phyloP scores from a whole-genome alignment of 2,113 vertebrate species.

The Saccopteryx leptura region DNA sequence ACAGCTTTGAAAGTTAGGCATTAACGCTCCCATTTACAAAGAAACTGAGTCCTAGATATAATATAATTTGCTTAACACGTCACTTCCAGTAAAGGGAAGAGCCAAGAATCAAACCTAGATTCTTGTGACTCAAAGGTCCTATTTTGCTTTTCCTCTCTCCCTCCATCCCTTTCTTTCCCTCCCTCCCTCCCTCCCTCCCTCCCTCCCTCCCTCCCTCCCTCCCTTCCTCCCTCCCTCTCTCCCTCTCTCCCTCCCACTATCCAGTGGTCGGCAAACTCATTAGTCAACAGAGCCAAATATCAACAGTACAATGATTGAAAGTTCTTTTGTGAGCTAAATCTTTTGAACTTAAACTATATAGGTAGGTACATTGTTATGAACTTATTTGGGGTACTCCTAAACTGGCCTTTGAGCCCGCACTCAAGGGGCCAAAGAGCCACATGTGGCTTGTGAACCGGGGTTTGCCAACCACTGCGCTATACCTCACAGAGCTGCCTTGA shows the following conservation, averaged over 20 bases:
- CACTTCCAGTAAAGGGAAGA: not conserved
- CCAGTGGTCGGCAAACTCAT: no score
- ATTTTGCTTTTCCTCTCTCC: not conserved
- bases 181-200: not conserved
- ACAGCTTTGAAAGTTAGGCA: not conserved
- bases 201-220: not conserved
- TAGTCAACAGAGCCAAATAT: no score
- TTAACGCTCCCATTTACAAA: not conserved
- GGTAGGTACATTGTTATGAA: no score
- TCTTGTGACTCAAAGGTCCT: not conserved
- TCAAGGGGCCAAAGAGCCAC: no score
- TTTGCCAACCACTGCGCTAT: no score
- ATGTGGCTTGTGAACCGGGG: no score
- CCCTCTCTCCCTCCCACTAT: no score
- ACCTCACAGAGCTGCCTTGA: not conserved
- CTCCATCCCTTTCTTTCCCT: not conserved
- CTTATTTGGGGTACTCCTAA: no score
- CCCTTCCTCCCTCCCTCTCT: not conserved
- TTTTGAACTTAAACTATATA: no score
- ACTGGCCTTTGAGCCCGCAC: no score
- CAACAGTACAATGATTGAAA: no score
- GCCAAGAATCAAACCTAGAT: not conserved
- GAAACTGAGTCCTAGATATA: not conserved
- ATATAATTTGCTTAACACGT: not conserved
- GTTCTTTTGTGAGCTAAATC: no score